Evolutionary conservation across 2,888 invertebrate genomes (phyloP), one percentile per base, ranked within the genome.

Genomic region (Vesta saturnalis): DNA sequence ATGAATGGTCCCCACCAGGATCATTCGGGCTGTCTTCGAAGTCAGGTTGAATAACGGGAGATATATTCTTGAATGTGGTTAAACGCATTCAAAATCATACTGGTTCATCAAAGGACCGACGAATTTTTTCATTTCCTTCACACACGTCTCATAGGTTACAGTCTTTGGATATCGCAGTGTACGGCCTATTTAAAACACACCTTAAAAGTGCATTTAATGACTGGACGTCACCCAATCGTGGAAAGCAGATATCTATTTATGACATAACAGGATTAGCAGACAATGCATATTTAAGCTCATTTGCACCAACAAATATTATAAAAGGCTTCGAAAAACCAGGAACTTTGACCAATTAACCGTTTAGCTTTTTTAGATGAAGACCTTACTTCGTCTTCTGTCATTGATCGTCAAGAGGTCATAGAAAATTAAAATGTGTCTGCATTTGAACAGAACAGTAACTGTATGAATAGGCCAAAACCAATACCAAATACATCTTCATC

Each of bases 191-290:
- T 54, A 54, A 62, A 46, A 30, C 62, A n/a, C 6, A 55, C 14
- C 16, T 62, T 8, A 62, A 54, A 46, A 54, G 2, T 43, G 62
- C 62, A 19, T 21, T 21, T 2, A 61, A 61, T 61, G 61, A 61
- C 15, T 61, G 54, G 54, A 19, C 4, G 22, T 14, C 22, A 4
- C 22, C 35, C n/a, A 62, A 62, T 43, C 55, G 39, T 14, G 55
- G 55, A 1, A 60, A 60, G 21, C 15, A 15, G n/a, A 22, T 60
- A 3, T 6, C 12, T 49, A 60, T 60, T 30, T 61, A 52, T 39
- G 23, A 52, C 39, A 52, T 61, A 35, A 52, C 61, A 21, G 23
- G 23, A 54, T 16, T 60, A 49, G 60, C 49, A 3, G 49, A 22
- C 12, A 39, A 19, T 12, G 49, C 61, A 23, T 60, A 60, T 49